Evolutionary conservation across 2,888 invertebrate genomes (phyloP), one percentile per base, ranked within the genome.

Genomic region (Clanis bilineata): DNA sequence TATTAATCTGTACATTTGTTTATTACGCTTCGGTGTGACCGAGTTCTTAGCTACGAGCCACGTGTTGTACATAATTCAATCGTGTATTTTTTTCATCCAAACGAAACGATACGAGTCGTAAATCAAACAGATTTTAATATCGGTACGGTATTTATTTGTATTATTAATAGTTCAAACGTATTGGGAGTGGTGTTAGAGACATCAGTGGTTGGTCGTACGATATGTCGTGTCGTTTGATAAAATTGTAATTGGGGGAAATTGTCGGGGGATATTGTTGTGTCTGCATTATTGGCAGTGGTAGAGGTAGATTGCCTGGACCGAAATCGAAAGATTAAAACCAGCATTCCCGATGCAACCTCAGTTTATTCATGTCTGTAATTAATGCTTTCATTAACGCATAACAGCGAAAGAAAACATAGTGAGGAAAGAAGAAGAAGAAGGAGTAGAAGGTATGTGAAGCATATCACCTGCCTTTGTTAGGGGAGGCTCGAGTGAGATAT

Each of bases 11-110:
- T 36, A 12, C 9, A 15, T 47, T 47, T 47, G 10, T 18, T 44
- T 9, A n/a, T 28, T 25, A 28, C 25, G 25, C 28, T 12, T 25
- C 23, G 15, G 15, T 47, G 47, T 23, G 41, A 41, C 41, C 41
- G 41, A 6, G 41, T 41, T 41, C n/a, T 1, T 4, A 7, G 18
- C 41, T 7, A 41, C 7, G 36, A 0, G 15, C 64, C 66, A 69
- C 64, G 62, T 66, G 68, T 62, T 62, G 45, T 1, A 39, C 61
- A 72, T 71, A 72, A 68, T 56, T 69, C 66, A 51, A 55, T 4
- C 38, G 28, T 47, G 43, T 9, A 12, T 44, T 56, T 60, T n/a
- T 21, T 57, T 39, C 22, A 43, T 55, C 25, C n/a, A 32, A 51
- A 32, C 57, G 55, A 54, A 64, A 69, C 65, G 62, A 67, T 68